Evolutionary conservation across 37 sponge, comb jelly and placozoan genomes (phyloP).

Genomic region (Cliona cf. orientalis): DNA sequence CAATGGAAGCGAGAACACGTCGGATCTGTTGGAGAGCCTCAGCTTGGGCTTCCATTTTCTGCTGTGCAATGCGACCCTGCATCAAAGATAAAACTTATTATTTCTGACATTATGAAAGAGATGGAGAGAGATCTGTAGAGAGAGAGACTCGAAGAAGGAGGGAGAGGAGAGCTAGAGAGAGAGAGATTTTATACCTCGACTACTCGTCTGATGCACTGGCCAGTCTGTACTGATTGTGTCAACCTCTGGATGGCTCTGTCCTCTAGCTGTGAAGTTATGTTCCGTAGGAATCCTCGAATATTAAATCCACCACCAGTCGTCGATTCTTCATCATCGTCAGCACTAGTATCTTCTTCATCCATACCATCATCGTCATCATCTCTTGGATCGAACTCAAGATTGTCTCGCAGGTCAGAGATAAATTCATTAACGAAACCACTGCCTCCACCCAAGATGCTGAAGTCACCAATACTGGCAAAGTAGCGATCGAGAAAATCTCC

Average conservation of each 20-base stretch:
- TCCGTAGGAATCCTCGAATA: too few relatives aligned
- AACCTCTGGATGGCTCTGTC: too few relatives aligned
- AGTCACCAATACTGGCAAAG: not conserved
- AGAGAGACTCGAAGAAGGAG: constrained; percentile 13
- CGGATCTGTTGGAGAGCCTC: not conserved
- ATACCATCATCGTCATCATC: not conserved
- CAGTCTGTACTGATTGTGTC: too few relatives aligned
- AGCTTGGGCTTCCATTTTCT: not conserved
- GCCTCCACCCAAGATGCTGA: not conserved
- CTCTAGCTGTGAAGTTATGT: too few relatives aligned
- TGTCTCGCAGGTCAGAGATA: not conserved
- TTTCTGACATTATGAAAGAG: not conserved
- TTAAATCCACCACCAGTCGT: not conserved
- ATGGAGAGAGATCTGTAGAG: constrained; percentile 59
- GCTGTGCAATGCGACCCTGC: not conserved
- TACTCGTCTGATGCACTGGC: too few relatives aligned
- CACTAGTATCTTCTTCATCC: not conserved
- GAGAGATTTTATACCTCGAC: too few relatives aligned
- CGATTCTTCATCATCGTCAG: not conserved
- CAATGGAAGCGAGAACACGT: not conserved
- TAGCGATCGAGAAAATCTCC: not conserved
- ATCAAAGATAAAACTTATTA: too few relatives aligned
- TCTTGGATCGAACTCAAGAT: not conserved
- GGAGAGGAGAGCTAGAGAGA: constrained; percentile 14
- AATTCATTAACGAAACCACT: not conserved